Evolutionary conservation across 2,113 vertebrate species (phyloP), one percentile per base, ranked within the genome.

Genomic region (Clarias macrocephalus): DNA sequence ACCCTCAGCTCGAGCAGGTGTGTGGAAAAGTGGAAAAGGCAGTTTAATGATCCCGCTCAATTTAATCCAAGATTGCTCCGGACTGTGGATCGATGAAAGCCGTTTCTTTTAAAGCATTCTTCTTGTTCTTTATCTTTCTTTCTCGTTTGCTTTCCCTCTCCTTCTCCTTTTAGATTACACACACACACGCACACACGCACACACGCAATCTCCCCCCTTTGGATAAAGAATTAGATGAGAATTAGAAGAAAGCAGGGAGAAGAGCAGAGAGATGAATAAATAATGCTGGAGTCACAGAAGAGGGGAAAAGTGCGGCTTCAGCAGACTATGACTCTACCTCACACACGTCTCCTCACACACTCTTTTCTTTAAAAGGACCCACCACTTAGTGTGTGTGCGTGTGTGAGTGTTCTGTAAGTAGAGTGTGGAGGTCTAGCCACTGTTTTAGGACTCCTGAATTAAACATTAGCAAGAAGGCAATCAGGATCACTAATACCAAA

Each of bases 21-120:
- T 87, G 85, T 86, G 72, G 65, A 72, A 89, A 87, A 89, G 33
- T 83, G 80, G 57, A 72, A 89, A 89, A 89, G 56, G 80, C 63
- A 80, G 57, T 54, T 76, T 86, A 89, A 89, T 88, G 72, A 70
- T 87, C 75, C 59, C 80, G 85, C 65, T 80, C 82, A 83, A 88
- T 88, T 82, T 81, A 66, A 84, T 59, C n/a, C 63, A 19, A 73
- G 68, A 87, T 83, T 86, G 73, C 66, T 84, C 66, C 2, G 30
- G 75, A 81, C 75, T 63, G 33, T 60, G 80, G 28, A 82, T 87
- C 52, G 42, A 52, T 87, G 2, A 19, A 72, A 23, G 11, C 13
- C 68, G 54, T 86, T 79, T n/a, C 21, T 76, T 79, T 86, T 86
- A 65, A 59, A 80, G 25, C 25, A 52, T 16, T 68, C 54, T 72